phyloP scores from a whole-genome alignment of 2,113 vertebrate genomes.

The Calonectris borealis region DNA sequence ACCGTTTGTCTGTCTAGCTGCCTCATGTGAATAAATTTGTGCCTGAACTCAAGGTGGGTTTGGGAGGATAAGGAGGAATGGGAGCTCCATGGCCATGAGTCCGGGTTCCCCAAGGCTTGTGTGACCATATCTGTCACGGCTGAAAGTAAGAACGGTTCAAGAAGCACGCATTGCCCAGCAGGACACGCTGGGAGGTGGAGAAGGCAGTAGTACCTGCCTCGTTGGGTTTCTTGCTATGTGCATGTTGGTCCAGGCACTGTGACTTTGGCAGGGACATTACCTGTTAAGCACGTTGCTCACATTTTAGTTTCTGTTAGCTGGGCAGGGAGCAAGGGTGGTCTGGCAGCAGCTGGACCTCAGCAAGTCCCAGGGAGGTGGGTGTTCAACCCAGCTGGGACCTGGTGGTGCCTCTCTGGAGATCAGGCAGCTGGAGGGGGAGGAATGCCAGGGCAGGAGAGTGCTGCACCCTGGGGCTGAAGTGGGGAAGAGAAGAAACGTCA shows the following conservation, averaged over 20 bases:
- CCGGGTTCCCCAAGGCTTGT: background rate
- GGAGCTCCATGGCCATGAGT: background rate
- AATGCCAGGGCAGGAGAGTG: background rate
- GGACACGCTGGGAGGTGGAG: background rate
- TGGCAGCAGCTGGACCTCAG: background rate
- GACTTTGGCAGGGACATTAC: fast-evolving
- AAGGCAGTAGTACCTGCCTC: background rate
- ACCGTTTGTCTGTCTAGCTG: background rate
- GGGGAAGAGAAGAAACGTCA: background rate
- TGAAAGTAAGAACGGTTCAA: background rate
- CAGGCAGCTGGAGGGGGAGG: background rate
- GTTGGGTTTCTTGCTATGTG: background rate
- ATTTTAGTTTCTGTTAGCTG: background rate
- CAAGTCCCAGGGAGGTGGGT: background rate
- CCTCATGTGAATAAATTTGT: background rate
- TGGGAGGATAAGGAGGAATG: background rate
- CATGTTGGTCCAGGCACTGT: background rate
- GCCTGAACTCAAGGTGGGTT: background rate
- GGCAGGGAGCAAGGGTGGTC: background rate
- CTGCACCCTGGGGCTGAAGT: background rate
- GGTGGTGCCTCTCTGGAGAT: background rate
- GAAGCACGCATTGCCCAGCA: background rate
- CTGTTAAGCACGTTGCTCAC: background rate
- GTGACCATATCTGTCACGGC: background rate
- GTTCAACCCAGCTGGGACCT: background rate